These are phyloP conservation scores for Sinocyclocheilus anshuiensis DNA, from an alignment of 2,113 vertebrate genomes.

Conservation along the genomic window DNA sequence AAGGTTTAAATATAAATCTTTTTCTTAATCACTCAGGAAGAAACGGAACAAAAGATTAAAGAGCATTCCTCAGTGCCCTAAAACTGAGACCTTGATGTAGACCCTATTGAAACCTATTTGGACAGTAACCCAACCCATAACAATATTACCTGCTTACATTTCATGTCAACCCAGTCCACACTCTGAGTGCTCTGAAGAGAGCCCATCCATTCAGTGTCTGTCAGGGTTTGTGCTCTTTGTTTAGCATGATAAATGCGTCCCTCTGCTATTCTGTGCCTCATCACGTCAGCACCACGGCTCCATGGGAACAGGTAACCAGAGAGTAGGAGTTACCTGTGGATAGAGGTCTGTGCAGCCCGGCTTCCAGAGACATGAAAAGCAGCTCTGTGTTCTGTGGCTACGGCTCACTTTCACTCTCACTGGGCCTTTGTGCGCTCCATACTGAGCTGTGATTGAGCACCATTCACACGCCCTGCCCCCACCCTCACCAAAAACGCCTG, in stretches of 20 bases:
- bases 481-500: conserved; percentile 59
- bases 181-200: background rate
- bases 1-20: background rate
- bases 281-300: conserved; percentile 52
- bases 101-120: background rate
- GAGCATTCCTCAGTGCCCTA: background rate
- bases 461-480: conserved; percentile 62
- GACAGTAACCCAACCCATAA: background rate
- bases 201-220: conserved; percentile 7
- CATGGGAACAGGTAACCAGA: conserved; percentile 68
- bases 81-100: background rate
- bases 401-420: conserved; percentile 69
- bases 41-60: background rate
- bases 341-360: conserved; percentile 15
- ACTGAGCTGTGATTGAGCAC: conserved; percentile 72
- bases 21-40: background rate
- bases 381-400: conserved; percentile 49
- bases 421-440: conserved; percentile 69
- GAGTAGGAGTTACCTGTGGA: conserved; percentile 64
- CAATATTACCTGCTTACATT: conserved; percentile 15
- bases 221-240: conserved; percentile 40
- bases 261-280: conserved; percentile 52
- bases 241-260: conserved; percentile 45
- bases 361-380: conserved; percentile 59
- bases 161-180: background rate